Conservation (phyloP, 2,113 vertebrate genomes). For the Anolis carolinensis region DNA sequence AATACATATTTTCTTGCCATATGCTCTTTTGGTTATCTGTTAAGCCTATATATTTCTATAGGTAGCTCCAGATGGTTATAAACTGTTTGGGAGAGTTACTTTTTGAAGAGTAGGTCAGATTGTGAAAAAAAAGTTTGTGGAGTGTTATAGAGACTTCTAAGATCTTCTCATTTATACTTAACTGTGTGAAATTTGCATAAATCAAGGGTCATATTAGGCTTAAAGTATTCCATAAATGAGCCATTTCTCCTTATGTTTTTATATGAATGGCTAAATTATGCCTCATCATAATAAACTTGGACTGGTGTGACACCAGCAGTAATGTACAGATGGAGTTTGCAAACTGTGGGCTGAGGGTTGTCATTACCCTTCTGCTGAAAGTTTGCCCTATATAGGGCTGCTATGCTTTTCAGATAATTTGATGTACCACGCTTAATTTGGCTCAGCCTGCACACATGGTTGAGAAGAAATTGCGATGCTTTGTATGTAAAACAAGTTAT, state of each 20-base stretch:
- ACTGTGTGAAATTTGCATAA: slow-evolving; percentile 3
- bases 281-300: neutral
- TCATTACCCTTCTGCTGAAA: neutral
- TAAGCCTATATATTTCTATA: neutral
- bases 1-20: neutral
- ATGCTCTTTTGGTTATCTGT: neutral
- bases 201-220: slow-evolving; percentile 19
- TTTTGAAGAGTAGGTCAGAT: neutral
- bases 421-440: neutral
- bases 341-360: neutral
- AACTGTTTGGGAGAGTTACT: neutral
- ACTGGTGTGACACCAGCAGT: neutral
- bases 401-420: neutral
- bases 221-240: neutral
- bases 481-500: neutral
- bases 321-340: neutral
- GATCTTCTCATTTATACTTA: slow-evolving; percentile 12
- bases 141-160: neutral
- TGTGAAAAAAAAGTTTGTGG: neutral
- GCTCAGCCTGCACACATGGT: neutral
- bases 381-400: neutral
- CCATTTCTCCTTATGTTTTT: neutral
- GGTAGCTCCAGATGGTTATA: neutral
- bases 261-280: neutral
- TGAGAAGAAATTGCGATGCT: neutral